phyloP scores from a whole-genome alignment of 2,797 vertebrate genomes.

The Brachyrhaphis roseni region DNA sequence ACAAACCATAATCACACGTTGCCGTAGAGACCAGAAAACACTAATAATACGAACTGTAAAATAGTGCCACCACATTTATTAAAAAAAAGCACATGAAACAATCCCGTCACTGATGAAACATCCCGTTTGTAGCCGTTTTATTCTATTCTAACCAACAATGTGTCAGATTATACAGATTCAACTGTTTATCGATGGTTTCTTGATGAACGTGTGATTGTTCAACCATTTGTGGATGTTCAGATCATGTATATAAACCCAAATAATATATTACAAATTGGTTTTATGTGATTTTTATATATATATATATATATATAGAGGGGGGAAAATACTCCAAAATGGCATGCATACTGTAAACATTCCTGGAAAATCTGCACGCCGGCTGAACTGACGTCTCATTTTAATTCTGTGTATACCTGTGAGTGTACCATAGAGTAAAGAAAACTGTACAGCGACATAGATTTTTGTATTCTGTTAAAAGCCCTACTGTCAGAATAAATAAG shows the following conservation, averaged over 20 bases:
- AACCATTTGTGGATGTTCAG: conserved; percentile 74
- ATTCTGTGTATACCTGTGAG: conserved; percentile 76
- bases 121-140: conserved; percentile 59
- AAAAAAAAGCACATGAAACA: conserved; percentile 51
- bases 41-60: conserved; percentile 18
- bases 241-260: conserved; percentile 75
- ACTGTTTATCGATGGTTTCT: conserved; percentile 65
- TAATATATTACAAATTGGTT: conserved; percentile 62
- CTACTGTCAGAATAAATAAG: conserved; percentile 70
- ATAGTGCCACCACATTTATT: conserved; percentile 19
- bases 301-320: conserved; percentile 14
- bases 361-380: conserved; percentile 83
- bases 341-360: conserved; percentile 84
- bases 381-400: conserved; percentile 77
- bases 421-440: conserved; percentile 76
- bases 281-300: conserved; percentile 65
- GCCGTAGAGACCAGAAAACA: conserved; percentile 23
- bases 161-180: conserved; percentile 48
- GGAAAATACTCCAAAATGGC: conserved; percentile 73
- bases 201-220: conserved; percentile 78
- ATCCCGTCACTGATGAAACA: conserved; percentile 39
- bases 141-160: conserved; percentile 67
- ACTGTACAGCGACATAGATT: conserved; percentile 76
- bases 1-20: conserved; percentile 44
- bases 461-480: conserved; percentile 78